phyloP scores from a whole-genome alignment of 2,113 vertebrate species.

The Melanostigma gelatinosum region DNA sequence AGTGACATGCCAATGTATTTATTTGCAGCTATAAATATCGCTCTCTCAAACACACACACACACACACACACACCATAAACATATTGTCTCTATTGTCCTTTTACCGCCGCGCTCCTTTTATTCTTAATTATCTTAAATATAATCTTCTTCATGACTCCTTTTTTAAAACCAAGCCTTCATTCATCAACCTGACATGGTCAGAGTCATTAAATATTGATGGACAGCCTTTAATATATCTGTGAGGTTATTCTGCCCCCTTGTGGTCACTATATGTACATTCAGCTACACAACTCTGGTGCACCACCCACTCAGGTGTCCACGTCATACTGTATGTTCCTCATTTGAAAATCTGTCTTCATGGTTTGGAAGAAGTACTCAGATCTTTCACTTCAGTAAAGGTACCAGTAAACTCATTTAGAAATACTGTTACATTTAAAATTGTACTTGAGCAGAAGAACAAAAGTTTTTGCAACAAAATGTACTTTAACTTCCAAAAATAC shows the following conservation, averaged over 20 bases:
- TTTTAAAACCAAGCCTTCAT: not conserved
- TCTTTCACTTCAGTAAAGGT: not conserved
- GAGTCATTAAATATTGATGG: not conserved
- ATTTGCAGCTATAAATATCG: not conserved
- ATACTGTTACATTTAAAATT: not conserved
- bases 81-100: not conserved
- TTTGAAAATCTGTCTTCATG: not conserved
- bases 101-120: not conserved
- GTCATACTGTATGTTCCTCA: not conserved
- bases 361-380: not conserved
- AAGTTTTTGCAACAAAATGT: not conserved
- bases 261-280: conserved; percentile 32
- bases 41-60: not conserved
- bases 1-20: not conserved
- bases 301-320: not conserved
- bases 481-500: not conserved
- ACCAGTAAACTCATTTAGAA: not conserved
- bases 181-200: conserved; percentile 28
- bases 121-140: conserved; percentile 23
- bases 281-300: not conserved
- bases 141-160: conserved; percentile 10
- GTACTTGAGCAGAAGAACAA: not conserved
- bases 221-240: not conserved
- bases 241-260: conserved; percentile 46
- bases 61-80: not conserved